Conservation (phyloP, 2,113 vertebrate species). For the Arothron firmamentum region DNA sequence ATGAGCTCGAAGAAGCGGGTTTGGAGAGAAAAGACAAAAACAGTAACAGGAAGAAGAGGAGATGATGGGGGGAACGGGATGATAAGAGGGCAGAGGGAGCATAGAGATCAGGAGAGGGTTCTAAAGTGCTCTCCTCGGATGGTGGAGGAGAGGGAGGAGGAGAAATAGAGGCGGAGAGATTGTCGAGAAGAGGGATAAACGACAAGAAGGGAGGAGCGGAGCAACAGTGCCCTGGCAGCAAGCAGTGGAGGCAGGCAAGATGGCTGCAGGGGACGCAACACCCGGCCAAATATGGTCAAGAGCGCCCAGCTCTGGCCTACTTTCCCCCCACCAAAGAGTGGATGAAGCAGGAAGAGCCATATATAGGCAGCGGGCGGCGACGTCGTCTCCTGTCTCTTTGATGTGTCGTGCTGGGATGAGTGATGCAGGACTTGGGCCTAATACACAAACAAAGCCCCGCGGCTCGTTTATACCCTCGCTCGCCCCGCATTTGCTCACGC, state of each 20-base stretch:
- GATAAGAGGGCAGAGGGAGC: slow-evolving; percentile 38
- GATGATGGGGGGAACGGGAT: slow-evolving; percentile 16
- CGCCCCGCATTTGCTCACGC: slow-evolving; percentile 9
- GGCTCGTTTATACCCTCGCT: slow-evolving; percentile 24
- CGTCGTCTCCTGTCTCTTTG: slow-evolving; percentile 34
- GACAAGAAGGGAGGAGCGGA: slow-evolving; percentile 37
- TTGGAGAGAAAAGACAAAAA: slow-evolving; percentile 53
- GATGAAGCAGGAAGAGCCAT: slow-evolving; percentile 55
- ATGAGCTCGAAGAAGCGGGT: slow-evolving; percentile 51
- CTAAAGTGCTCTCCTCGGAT: slow-evolving; percentile 24
- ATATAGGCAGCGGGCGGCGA: slow-evolving; percentile 45
- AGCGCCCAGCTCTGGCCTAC: slow-evolving; percentile 66
- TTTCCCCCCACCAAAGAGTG: slow-evolving; percentile 61
- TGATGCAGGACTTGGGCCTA: slow-evolving; percentile 50
- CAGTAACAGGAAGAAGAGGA: slow-evolving; percentile 49
- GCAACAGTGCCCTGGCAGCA: slow-evolving; percentile 53
- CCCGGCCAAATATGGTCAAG: slow-evolving; percentile 71
- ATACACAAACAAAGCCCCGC: slow-evolving; percentile 52
- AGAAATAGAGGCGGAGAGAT: slow-evolving; percentile 24
- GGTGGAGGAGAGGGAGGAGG: slow-evolving; percentile 5
- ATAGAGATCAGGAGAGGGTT: slow-evolving; percentile 37
- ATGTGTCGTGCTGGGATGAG: slow-evolving; percentile 49
- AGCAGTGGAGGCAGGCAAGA: slow-evolving; percentile 57
- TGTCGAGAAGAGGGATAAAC: slow-evolving; percentile 25
- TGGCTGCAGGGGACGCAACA: slow-evolving; percentile 68